Conservation (phyloP, 2,888 invertebrate species). For the Metalampra italica region DNA sequence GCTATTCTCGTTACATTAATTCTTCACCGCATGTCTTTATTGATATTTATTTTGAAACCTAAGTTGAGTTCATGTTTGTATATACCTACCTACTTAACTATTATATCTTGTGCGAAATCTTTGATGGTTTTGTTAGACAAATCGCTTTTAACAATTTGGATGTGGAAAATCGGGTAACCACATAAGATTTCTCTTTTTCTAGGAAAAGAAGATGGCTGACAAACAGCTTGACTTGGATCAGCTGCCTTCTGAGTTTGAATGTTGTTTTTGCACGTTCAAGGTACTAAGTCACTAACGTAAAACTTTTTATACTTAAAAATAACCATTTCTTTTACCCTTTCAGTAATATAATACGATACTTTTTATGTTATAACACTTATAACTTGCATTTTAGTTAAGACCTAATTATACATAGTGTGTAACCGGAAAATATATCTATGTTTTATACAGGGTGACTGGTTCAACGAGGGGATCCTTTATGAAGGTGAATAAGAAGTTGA, state of each 20-base stretch:
- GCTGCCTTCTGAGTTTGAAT: slow-evolving; percentile 96
- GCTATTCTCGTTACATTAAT: too few species aligned
- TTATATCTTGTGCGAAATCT: neutral
- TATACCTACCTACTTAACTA: neutral
- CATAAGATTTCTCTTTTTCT: slow-evolving; percentile 71
- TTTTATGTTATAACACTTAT: too few species aligned
- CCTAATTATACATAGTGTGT: too few species aligned
- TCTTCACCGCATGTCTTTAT: too few species aligned
- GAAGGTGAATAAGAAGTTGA: too few species aligned
- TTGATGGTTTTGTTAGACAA: neutral
- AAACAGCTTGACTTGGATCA: slow-evolving; percentile 90
- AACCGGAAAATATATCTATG: too few species aligned
- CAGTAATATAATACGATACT: too few species aligned
- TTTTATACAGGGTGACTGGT: too few species aligned
- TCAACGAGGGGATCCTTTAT: too few species aligned
- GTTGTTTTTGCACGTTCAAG: slow-evolving; percentile 98
- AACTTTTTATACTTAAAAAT: neutral
- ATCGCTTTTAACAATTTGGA: slow-evolving; percentile 1
- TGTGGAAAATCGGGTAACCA: slow-evolving; percentile 16
- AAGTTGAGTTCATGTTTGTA: neutral
- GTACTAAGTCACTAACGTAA: slow-evolving; percentile 80
- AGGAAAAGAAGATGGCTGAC: slow-evolving; percentile 85
- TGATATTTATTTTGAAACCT: too few species aligned
- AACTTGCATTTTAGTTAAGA: too few species aligned
- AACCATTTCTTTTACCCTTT: too few species aligned